A percentile compares a stretch with the other conserved stretches of the same genome.
Evolutionary conservation across 2,797 vertebrate genomes (phyloP).

Genomic region (Tenualosa ilisha): DNA sequence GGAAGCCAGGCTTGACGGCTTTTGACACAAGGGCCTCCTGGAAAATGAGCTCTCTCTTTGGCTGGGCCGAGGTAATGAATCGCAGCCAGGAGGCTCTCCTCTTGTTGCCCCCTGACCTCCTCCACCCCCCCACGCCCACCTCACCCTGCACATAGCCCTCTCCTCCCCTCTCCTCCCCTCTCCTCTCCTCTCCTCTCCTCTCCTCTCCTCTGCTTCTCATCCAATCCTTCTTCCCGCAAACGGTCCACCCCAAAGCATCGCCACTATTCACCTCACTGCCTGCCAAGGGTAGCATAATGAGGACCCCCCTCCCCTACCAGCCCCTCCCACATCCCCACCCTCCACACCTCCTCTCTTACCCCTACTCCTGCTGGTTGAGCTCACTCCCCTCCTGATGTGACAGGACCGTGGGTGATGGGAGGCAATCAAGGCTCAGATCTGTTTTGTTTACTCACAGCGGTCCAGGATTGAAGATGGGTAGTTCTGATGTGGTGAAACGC

Average conservation of each 20-base stretch:
- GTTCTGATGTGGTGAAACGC: no score
- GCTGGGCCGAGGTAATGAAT: conserved; percentile 55
- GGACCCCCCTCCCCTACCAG: background rate
- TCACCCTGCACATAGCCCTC: background rate
- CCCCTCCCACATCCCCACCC: background rate
- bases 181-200: background rate
- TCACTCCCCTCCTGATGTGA: background rate
- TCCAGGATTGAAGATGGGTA: background rate
- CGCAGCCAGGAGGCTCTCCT: conserved; percentile 43
- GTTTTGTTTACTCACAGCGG: no score
- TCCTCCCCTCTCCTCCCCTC: background rate
- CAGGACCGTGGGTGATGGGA: background rate
- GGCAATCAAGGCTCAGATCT: no score
- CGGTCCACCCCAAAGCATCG: background rate
- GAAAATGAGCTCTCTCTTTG: conserved; percentile 48
- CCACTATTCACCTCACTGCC: background rate
- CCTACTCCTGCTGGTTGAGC: background rate
- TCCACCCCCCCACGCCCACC: background rate
- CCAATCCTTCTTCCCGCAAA: background rate
- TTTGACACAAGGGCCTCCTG: conserved; percentile 49
- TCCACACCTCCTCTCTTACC: background rate
- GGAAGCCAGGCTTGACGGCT: conserved; percentile 33
- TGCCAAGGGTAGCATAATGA: background rate
- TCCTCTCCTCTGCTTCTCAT: background rate
- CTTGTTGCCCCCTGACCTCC: conserved; percentile 37